phyloP scores from a whole-genome alignment of 1,140 invertebrate species.

The Brachionus koreanus region DNA sequence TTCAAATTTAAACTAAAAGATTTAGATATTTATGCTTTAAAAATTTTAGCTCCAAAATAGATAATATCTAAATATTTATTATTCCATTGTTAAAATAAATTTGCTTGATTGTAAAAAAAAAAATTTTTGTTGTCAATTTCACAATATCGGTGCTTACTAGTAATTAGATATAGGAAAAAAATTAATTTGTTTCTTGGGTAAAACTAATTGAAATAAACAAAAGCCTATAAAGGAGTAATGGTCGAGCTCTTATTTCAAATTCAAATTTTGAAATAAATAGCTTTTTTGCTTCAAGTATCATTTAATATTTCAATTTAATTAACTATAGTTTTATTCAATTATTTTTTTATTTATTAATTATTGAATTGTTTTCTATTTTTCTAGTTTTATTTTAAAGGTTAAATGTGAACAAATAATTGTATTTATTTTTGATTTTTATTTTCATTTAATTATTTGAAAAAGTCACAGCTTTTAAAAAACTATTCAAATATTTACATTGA shows the following conservation, averaged over 20 bases:
- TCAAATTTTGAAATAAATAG: not conserved
- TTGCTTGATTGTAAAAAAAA: too few relatives aligned
- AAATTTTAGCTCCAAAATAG: too few relatives aligned
- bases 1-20: too few relatives aligned
- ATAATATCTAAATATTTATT: too few relatives aligned
- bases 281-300: not conserved
- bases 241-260: not conserved
- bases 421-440: not conserved
- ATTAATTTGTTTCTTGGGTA: not conserved
- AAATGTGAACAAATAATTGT: not conserved
- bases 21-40: too few relatives aligned
- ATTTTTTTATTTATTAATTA: not conserved
- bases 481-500: not conserved
- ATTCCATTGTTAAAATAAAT: too few relatives aligned
- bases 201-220: not conserved
- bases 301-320: not conserved
- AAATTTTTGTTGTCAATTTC: too few relatives aligned
- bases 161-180: not conserved
- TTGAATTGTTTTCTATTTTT: not conserved
- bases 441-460: not conserved
- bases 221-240: not conserved
- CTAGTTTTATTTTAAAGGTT: not conserved
- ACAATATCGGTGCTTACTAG: not conserved
- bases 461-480: not conserved
- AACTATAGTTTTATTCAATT: not conserved